A percentile compares a stretch with the other conserved stretches of the same genome.
Evolutionary conservation across 2,797 vertebrate genomes (phyloP).

Genomic region (Ambastaia sidthimunki): DNA sequence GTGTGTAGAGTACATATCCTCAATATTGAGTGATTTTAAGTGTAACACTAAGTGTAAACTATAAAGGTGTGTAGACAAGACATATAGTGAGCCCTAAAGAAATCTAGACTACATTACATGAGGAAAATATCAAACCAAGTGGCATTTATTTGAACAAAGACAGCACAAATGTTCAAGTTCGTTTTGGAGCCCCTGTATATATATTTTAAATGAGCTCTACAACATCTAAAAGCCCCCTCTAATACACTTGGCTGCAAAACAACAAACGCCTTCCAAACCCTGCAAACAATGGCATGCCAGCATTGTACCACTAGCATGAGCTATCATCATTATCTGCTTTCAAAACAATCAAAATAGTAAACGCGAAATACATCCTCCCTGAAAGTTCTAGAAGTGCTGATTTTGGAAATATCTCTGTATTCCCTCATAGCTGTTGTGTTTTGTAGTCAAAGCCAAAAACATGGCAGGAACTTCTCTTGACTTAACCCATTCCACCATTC

Average conservation of each 20-base stretch:
- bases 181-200: neutral
- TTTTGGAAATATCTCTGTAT: slow-evolving; percentile 24
- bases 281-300: neutral
- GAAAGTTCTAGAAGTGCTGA: neutral
- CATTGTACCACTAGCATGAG: neutral
- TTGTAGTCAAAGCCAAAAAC: slow-evolving; percentile 19
- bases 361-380: neutral
- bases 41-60: no score
- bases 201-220: neutral
- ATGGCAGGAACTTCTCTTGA: neutral
- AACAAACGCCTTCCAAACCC: slow-evolving; percentile 1
- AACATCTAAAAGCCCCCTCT: neutral
- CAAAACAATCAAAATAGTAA: neutral
- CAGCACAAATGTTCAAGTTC: no score
- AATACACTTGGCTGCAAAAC: neutral
- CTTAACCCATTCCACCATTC: slow-evolving; percentile 12
- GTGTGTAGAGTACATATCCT: neutral
- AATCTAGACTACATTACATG: no score
- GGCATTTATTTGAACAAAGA: no score
- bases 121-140: no score
- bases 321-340: neutral
- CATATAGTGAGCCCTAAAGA: no score
- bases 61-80: neutral
- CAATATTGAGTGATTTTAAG: neutral
- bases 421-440: neutral